Evolutionary conservation across 2,888 invertebrate genomes (phyloP).

Genomic region (Cerastoderma edule): DNA sequence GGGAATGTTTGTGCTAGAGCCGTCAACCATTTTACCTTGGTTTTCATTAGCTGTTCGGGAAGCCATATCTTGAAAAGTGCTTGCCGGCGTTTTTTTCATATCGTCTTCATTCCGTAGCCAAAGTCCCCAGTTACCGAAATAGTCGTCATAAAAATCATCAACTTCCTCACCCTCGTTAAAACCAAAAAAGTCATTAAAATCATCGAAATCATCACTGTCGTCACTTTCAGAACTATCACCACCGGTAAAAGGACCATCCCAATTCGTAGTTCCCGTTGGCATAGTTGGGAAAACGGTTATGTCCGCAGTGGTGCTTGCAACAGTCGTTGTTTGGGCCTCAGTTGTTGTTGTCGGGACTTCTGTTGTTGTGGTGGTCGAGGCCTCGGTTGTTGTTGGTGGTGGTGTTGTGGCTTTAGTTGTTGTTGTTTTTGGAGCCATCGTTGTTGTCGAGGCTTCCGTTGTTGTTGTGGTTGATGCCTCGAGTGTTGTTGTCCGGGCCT

Average conservation of each 20-base stretch:
- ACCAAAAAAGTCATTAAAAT: conserved; percentile 9
- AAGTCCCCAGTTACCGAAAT: background rate
- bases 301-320: background rate
- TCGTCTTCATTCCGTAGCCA: background rate
- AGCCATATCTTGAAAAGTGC: too few relatives aligned
- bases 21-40: too few relatives aligned
- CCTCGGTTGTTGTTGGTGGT: background rate
- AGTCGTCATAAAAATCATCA: background rate
- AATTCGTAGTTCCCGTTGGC: conserved; percentile 1
- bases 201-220: conserved; percentile 18
- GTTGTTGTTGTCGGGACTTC: background rate
- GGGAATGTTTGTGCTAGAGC: background rate
- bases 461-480: background rate
- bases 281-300: background rate
- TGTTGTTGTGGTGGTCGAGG: background rate
- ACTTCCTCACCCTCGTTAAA: background rate
- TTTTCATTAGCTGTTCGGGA: too few relatives aligned
- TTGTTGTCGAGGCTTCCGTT: conserved; percentile 6
- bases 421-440: background rate
- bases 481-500: background rate
- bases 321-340: background rate
- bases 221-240: conserved; percentile 27
- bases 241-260: background rate
- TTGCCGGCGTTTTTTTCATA: too few relatives aligned
- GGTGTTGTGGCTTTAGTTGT: background rate